Evolutionary conservation across 2,113 vertebrate genomes (phyloP).

Genomic region (Corythornis vintsioides): DNA sequence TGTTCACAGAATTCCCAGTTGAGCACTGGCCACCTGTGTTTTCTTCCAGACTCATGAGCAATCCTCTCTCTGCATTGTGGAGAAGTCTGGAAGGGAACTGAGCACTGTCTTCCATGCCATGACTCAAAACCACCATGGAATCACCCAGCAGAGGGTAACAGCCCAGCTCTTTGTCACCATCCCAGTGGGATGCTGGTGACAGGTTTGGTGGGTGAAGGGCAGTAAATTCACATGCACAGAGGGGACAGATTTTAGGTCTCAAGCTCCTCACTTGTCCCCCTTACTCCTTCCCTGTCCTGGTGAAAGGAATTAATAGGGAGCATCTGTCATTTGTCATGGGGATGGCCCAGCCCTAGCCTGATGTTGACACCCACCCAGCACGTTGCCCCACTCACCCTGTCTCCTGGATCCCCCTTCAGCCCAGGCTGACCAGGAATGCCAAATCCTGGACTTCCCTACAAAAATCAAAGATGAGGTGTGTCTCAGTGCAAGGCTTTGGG

Average conservation of each 20-base stretch:
- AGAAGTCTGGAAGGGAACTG: not conserved
- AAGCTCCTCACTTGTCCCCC: not conserved
- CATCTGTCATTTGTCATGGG: not conserved
- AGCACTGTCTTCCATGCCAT: not conserved
- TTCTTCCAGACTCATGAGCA: not conserved
- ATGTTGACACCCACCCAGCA: not conserved
- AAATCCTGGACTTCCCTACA: slow-evolving; percentile 85
- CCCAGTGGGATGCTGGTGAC: not conserved
- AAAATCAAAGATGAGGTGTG: not conserved
- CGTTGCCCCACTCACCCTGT: slow-evolving; percentile 79
- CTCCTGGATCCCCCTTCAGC: slow-evolving; percentile 85
- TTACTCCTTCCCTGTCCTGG: not conserved
- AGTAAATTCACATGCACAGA: not conserved
- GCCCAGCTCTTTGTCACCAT: not conserved
- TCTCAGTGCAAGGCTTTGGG: not conserved
- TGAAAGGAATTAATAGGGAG: not conserved
- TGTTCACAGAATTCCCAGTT: rapidly evolving
- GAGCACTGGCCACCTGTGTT: rapidly evolving
- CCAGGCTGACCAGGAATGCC: slow-evolving; percentile 88
- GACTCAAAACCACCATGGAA: not conserved
- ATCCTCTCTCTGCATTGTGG: not conserved
- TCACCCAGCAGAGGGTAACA: not conserved
- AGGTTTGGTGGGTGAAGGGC: not conserved
- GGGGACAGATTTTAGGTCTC: not conserved
- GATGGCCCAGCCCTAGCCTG: no score